Percentiles rank a stretch among this genome's conserved stretches.
Conservation (phyloP, 35 echinoderm and acorn worm species). For the Apostichopus parvimensis region DNA sequence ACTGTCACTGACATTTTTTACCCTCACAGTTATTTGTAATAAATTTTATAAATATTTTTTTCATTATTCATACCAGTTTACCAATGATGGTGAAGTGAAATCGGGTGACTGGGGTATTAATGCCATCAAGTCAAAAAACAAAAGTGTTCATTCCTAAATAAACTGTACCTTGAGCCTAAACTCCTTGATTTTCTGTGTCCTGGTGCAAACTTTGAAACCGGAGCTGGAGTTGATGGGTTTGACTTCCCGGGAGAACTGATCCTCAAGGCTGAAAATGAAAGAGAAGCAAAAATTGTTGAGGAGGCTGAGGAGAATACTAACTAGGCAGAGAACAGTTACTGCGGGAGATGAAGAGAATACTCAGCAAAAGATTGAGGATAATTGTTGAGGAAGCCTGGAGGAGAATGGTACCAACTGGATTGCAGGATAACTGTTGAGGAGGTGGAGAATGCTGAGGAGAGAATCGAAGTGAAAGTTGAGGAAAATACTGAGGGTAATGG, state of each 20-base stretch:
- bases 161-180: slow-evolving; percentile 95
- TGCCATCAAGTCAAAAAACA: neutral
- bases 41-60: too few species aligned
- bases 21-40: too few species aligned
- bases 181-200: slow-evolving; percentile 93
- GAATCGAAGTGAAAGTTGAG: neutral
- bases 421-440: neutral
- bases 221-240: slow-evolving; percentile 77
- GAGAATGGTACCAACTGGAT: too few species aligned
- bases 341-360: neutral
- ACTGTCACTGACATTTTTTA: too few species aligned
- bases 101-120: neutral
- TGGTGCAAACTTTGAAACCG: slow-evolving; percentile 86
- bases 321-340: neutral
- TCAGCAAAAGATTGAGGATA: neutral
- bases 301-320: too few species aligned
- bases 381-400: too few species aligned
- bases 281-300: neutral
- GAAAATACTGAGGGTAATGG: neutral
- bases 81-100: neutral
- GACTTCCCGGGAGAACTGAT: slow-evolving; percentile 76
- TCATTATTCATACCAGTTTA: neutral
- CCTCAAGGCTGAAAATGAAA: slow-evolving; percentile 9
- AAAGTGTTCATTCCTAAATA: neutral
- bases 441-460: neutral